A percentile compares a stretch with the other conserved stretches of the same genome.
phyloP scores from a whole-genome alignment of 1,140 invertebrate species.

The Glomeris maerens region DNA sequence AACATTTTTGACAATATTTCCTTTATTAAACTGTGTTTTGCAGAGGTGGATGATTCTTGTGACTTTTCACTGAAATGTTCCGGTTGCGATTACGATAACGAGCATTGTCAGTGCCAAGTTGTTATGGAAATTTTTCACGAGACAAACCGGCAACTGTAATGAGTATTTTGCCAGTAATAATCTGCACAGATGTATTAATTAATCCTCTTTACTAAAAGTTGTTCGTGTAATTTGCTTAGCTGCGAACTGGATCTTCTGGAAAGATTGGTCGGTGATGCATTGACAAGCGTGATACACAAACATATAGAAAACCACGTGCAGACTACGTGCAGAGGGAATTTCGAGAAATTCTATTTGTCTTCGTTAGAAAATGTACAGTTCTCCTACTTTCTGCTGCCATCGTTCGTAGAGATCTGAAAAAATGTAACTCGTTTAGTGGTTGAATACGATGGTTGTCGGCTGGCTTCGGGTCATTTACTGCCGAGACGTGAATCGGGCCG shows the following conservation, averaged over 20 bases:
- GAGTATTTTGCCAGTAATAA: conserved; percentile 5
- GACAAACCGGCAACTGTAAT: conserved; percentile 47
- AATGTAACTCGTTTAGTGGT: conserved; percentile 44
- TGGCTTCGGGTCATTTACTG: conserved; percentile 65
- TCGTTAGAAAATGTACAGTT: conserved; percentile 41
- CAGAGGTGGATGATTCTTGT: conserved; percentile 19
- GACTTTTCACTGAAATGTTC: no score
- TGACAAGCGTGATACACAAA: conserved; percentile 63
- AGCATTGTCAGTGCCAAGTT: conserved; percentile 54
- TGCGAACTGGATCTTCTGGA: conserved; percentile 59
- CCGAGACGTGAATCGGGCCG: neutral
- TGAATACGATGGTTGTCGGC: conserved; percentile 60
- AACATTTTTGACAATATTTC: conserved; percentile 3
- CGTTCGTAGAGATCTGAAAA: conserved; percentile 12
- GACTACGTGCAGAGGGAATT: conserved; percentile 62
- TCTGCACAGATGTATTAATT: conserved; percentile 6
- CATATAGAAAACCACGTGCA: conserved; percentile 64
- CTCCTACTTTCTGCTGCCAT: conserved; percentile 6
- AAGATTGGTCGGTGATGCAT: conserved; percentile 56
- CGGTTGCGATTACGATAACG: conserved; percentile 52
- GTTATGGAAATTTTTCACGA: conserved; percentile 61
- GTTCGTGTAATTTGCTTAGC: conserved; percentile 29
- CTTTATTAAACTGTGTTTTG: conserved; percentile 3
- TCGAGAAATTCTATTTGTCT: conserved; percentile 59
- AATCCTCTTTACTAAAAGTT: conserved; percentile 34